Percentiles rank a stretch among this genome's conserved stretches.
Evolutionary conservation across 2,113 vertebrate species (phyloP).

Genomic region (Elgaria multicarinata): DNA sequence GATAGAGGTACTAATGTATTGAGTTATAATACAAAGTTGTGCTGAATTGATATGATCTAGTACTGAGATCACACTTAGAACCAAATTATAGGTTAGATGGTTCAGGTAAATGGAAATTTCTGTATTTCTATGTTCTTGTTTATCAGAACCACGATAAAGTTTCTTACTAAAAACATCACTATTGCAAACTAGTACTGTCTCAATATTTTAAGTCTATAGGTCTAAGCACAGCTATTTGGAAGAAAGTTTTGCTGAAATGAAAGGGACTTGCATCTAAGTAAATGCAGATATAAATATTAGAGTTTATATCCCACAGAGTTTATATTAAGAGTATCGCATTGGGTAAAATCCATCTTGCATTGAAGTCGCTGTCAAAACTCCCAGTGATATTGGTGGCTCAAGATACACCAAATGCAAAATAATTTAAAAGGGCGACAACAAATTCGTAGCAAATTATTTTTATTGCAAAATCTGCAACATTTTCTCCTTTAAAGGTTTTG

Average conservation of each 20-base stretch:
- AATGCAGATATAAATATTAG: not conserved
- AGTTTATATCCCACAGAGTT: too few relatives aligned
- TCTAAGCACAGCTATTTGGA: not conserved
- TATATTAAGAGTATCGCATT: not conserved
- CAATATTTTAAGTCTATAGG: not conserved
- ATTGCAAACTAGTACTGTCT: not conserved
- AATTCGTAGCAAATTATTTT: constrained; percentile 21
- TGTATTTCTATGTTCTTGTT: not conserved
- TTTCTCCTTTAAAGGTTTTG: constrained; percentile 12
- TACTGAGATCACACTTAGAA: not conserved
- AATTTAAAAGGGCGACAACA: constrained; percentile 40
- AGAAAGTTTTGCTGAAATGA: not conserved
- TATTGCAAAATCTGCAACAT: constrained; percentile 11
- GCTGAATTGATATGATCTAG: not conserved
- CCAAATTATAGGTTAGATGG: not conserved
- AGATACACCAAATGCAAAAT: not conserved
- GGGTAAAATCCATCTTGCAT: not conserved
- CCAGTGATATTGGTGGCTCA: not conserved
- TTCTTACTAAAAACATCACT: not conserved
- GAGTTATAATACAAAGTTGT: not conserved
- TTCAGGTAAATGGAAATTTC: not conserved
- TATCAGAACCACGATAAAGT: not conserved
- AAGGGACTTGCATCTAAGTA: not conserved
- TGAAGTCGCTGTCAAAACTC: not conserved
- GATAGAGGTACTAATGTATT: not conserved